These are phyloP conservation scores for Invenusta paracnida DNA, from an alignment of 2,888 invertebrate species.

Conservation along the genomic window DNA sequence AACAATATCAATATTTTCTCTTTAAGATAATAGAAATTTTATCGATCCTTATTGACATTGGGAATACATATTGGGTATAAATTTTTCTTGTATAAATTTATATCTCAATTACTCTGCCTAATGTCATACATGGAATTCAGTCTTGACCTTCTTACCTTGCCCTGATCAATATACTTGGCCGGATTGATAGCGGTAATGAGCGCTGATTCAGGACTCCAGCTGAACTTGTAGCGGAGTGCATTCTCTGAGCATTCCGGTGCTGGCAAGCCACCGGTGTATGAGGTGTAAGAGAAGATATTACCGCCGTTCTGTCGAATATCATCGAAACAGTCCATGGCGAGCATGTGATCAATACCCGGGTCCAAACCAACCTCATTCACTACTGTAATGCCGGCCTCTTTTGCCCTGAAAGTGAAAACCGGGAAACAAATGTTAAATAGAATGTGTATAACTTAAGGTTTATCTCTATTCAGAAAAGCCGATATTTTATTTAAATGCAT, in stretches of 20 bases:
- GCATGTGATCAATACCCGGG: constrained; percentile 93
- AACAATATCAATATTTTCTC: no score
- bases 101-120: no score
- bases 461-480: no score
- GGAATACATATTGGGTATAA: no score
- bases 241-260: constrained; percentile 93
- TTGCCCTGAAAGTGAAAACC: constrained; percentile 73
- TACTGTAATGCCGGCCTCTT: constrained; percentile 81
- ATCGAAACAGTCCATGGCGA: constrained; percentile 93
- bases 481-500: no score
- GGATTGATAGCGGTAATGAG: constrained; percentile 80
- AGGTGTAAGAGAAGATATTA: constrained; percentile 76
- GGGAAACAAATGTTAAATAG: no score
- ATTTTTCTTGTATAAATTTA: no score
- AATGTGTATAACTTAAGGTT: no score
- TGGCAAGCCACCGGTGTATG: constrained; percentile 92
- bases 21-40: no score
- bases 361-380: constrained; percentile 95
- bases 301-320: constrained; percentile 78
- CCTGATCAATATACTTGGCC: constrained; percentile 78
- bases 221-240: constrained; percentile 64
- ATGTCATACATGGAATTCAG: no score
- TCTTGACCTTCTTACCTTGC: no score
- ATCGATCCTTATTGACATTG: no score
- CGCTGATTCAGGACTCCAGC: constrained; percentile 92